Base-by-base conservation (phyloP, 2,888 invertebrate genomes). In the Urechis unicinctus region DNA sequence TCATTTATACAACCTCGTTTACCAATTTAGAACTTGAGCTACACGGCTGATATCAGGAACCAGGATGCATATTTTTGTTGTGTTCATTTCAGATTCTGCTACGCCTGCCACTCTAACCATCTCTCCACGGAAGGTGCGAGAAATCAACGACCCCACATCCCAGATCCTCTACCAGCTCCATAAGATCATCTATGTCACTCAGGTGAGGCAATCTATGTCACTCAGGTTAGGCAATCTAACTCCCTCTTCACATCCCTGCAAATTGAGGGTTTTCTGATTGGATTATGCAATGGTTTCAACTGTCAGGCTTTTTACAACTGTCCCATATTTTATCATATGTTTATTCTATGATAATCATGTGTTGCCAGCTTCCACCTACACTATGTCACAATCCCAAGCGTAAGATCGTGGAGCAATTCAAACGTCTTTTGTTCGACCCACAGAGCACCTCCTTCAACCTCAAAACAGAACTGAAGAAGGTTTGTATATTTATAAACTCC, bases 61-160 rank as follows among this genome's bases (percentile, higher is more conserved):
- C 3, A 31, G 30, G 41, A 22, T 25, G 47, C 24, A 9, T 41
- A 28, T 30, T 48, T 25, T 31, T 36, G 28, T 3, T n/a, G 25
- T 42, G n/a, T 24, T n/a, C 29, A 36, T 29, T 50, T 21, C 64
- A 73, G 72, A 66, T 51, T 71, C 71, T 63, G 70, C 72, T 28
- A 67, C 65, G 43, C 53, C 71, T 1, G 70, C 73, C 1, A 72
- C 71, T 29, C 54, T 64, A 49, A 58, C 75, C 21, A 75, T 77
- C 30, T 74, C 75, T 6, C 73, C 72, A 24, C 61, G 70, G 29
- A 66, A 70, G 50, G 69, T 78, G 21, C 66, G 76, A 21, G 72
- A 74, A 61, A 74, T 77, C 62, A 71, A 65, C 57, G 78, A 78
- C 61, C 78, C 78, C 2, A 74, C 77, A 29, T 68, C 71, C 6